Evolutionary conservation across 2,113 vertebrate genomes (phyloP), one percentile per base, ranked within the genome.

Genomic region (Blennius ocellaris): DNA sequence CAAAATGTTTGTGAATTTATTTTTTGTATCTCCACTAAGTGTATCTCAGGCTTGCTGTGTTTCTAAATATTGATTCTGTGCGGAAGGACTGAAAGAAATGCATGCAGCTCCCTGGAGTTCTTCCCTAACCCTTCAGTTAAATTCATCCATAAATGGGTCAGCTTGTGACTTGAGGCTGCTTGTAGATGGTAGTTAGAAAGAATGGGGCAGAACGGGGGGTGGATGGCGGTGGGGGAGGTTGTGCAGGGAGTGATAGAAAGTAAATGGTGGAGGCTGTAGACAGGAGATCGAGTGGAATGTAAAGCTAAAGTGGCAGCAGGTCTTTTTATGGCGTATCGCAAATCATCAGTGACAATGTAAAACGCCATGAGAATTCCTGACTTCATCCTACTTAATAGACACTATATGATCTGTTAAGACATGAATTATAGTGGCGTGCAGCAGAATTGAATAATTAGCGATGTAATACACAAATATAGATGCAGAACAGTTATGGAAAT

Each of bases 121-220:
- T 6, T n/a, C 17, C 7, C 8, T 58, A 67, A 50, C 71, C 73
- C 36, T 59, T 15, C 38, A 37, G 38, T 74, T 48, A 66, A 44
- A 8, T 14, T 36, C 7, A 12, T 30, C 44, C 11, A 12, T 56
- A 82, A 71, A 5, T 82, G 64, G 80, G 82, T 82, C 78, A 87
- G 30, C 61, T 7, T 54, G 58, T 71, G 63, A 65, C 60, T 66
- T 45, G 52, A 83, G 73, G 84, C 60, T 76, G 60, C 15, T 54
- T 48, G 49, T 11, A 54, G 49, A 52, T 49, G 50, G 15, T 36
- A 17, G 40, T 62, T 48, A 37, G 54, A 15, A 39, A 44, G 36
- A 40, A 15, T 16, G 0, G 14, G 17, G 15, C 6, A 62, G 11
- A 11, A 15, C 3, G 0, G 1, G 7, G 17, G 47, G 51, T 12